Conservation (phyloP, 2,113 vertebrate species). For the Hemicordylus capensis region DNA sequence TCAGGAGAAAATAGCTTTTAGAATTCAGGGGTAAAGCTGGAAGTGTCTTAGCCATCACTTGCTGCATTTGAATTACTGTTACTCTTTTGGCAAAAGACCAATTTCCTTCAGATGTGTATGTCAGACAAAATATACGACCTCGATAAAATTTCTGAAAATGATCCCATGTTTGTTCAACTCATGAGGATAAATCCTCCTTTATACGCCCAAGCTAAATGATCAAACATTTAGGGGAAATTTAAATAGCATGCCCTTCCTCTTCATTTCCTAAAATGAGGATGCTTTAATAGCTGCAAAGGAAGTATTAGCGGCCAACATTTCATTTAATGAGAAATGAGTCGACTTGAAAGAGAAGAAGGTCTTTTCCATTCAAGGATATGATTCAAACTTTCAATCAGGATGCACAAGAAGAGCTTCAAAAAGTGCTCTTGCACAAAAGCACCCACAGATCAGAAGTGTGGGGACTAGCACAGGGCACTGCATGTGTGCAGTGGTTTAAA, state of each 20-base stretch:
- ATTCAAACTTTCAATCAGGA: background rate
- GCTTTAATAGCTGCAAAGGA: slow-evolving; percentile 32
- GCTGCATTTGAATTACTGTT: background rate
- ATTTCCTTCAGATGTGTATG: background rate
- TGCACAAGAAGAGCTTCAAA: no score
- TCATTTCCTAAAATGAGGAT: slow-evolving; percentile 13
- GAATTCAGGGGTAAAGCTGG: background rate
- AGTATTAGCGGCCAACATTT: background rate
- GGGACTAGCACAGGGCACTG: no score
- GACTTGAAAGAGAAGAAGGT: background rate
- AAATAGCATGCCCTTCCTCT: slow-evolving; percentile 19
- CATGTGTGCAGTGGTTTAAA: no score
- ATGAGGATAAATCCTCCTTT: slow-evolving; percentile 24
- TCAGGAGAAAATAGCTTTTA: background rate
- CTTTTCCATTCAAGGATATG: background rate
- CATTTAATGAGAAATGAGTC: background rate
- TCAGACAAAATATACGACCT: background rate
- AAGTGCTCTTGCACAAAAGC: no score
- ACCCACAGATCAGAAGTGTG: no score
- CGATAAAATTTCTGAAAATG: background rate
- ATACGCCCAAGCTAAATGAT: background rate
- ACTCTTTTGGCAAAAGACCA: background rate
- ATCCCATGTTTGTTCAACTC: background rate
- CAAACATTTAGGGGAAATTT: slow-evolving; percentile 34
- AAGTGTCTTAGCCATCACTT: background rate